Conservation (phyloP, 1,140 invertebrate species). For the Drosophila saltans region DNA sequence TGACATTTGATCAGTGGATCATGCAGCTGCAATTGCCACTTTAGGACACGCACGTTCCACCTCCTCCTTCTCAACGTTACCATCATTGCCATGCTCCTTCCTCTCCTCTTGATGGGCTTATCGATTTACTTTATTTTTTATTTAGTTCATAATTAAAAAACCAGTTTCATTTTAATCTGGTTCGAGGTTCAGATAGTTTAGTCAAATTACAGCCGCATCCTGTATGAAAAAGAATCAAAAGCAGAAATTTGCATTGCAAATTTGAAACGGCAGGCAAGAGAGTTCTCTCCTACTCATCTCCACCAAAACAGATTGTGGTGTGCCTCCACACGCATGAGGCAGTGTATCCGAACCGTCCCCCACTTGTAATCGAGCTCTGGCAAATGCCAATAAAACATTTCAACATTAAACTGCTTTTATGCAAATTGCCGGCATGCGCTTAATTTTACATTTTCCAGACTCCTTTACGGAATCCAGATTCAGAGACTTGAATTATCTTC, state of each 20-base stretch:
- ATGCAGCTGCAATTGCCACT: constrained; percentile 49
- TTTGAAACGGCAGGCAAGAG: constrained; percentile 55
- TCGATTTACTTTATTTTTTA: constrained; percentile 57
- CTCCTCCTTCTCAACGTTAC: not conserved
- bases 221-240: constrained; percentile 1
- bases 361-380: constrained; percentile 61
- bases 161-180: constrained; percentile 58
- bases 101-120: constrained; percentile 3
- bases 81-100: not conserved
- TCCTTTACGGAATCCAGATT: constrained; percentile 4
- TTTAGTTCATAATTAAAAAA: constrained; percentile 73
- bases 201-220: constrained; percentile 16
- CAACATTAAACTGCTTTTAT: constrained; percentile 82
- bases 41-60: constrained; percentile 56
- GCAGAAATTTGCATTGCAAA: constrained; percentile 70
- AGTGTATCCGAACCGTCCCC: not conserved
- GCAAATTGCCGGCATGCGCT: constrained; percentile 80
- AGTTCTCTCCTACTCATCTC: constrained; percentile 1
- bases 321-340: not conserved
- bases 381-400: constrained; percentile 79
- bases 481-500: constrained; percentile 64
- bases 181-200: constrained; percentile 53
- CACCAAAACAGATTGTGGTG: not conserved
- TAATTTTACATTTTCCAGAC: constrained; percentile 55
- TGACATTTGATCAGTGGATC: constrained; percentile 75